A percentile compares a stretch with the other conserved stretches of the same genome.
Evolutionary conservation across 2,888 invertebrate genomes (phyloP).

Genomic region (Eristalis intricaria): DNA sequence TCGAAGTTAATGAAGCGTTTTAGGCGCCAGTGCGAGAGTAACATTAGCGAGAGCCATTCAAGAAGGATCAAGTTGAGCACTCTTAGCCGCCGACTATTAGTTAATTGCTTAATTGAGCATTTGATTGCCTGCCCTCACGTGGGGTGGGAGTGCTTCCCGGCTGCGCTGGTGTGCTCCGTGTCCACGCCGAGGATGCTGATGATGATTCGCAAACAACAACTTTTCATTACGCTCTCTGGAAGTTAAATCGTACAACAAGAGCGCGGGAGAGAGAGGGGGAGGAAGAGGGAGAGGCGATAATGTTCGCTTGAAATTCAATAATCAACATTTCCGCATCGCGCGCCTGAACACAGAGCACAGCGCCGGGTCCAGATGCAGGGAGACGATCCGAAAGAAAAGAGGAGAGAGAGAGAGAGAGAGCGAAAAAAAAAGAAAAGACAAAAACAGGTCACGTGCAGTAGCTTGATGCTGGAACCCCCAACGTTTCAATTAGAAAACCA

Average conservation of each 20-base stretch:
- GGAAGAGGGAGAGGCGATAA: neutral
- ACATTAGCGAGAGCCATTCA: neutral
- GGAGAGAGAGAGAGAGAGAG: slow-evolving; percentile 2
- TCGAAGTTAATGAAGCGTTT: slow-evolving; percentile 58
- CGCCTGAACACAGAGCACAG: neutral
- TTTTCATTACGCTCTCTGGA: neutral
- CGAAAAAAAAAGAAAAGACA: neutral
- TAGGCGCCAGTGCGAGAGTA: slow-evolving; percentile 11
- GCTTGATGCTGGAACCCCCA: slow-evolving; percentile 39
- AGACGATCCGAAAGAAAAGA: neutral
- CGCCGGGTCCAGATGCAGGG: neutral
- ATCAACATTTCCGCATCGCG: slow-evolving; percentile 26
- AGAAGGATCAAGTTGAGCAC: neutral
- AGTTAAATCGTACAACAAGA: slow-evolving; percentile 17
- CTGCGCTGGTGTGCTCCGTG: neutral
- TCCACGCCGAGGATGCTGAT: neutral
- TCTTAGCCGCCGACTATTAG: slow-evolving; percentile 19
- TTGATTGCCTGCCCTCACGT: slow-evolving; percentile 32
- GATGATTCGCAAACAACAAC: neutral
- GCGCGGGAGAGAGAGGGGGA: too few relatives aligned
- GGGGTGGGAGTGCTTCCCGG: neutral
- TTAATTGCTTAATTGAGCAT: slow-evolving; percentile 62
- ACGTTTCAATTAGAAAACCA: slow-evolving; percentile 58
- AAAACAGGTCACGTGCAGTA: slow-evolving; percentile 57
- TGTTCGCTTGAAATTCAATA: slow-evolving; percentile 39